phyloP scores from a whole-genome alignment of 2,888 invertebrate genomes.

The Patella ulyssiponensis region DNA sequence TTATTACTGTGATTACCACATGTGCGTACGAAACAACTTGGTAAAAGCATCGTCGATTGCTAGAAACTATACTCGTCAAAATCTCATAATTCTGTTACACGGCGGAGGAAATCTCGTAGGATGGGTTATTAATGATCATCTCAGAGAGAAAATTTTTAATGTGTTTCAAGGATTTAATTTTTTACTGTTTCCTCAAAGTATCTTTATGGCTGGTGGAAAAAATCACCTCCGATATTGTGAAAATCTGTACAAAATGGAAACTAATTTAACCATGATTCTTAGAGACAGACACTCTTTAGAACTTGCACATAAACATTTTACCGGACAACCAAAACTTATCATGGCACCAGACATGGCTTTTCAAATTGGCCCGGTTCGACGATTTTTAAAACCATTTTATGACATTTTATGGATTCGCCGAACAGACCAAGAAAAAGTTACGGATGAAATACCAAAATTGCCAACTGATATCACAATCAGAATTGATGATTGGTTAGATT shows the following conservation, averaged over 20 bases:
- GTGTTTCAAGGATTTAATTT: not conserved
- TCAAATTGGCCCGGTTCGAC: slow-evolving; percentile 31
- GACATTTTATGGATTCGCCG: slow-evolving; percentile 41
- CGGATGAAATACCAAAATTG: slow-evolving; percentile 19
- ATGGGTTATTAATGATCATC: not conserved
- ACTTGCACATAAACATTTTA: slow-evolving; percentile 20
- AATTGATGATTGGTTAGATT: slow-evolving; percentile 21
- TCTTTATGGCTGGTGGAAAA: not conserved
- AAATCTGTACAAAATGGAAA: not conserved
- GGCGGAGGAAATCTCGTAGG: slow-evolving; percentile 41
- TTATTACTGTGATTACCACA: slow-evolving; percentile 6
- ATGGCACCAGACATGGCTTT: slow-evolving; percentile 44
- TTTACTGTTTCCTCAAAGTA: not conserved
- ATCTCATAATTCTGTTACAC: slow-evolving; percentile 40
- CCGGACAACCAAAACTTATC: slow-evolving; percentile 16
- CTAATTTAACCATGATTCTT: not conserved
- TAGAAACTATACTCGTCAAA: slow-evolving; percentile 8
- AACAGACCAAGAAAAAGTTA: slow-evolving; percentile 28
- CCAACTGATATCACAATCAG: slow-evolving; percentile 10
- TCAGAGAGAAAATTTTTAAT: not conserved
- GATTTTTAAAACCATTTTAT: slow-evolving; percentile 35
- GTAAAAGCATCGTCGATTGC: not conserved
- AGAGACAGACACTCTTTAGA: slow-evolving; percentile 16
- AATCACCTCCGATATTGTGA: not conserved
- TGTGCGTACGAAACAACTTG: not conserved